Conservation (phyloP, 1,140 invertebrate species). For the Stegodyphus mimosarum region DNA sequence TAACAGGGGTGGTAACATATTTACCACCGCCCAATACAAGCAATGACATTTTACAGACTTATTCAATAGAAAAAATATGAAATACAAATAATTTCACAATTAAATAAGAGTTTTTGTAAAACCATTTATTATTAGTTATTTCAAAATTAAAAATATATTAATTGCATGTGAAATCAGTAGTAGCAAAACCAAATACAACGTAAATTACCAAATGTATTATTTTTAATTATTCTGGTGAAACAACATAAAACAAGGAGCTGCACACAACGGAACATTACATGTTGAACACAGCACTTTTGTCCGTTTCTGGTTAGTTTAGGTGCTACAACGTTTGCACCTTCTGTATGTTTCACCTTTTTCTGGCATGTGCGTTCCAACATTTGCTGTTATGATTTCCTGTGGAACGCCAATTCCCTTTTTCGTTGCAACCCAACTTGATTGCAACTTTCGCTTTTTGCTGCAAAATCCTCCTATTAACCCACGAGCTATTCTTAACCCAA, state of each 20-base stretch:
- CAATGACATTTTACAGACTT: constrained; percentile 4
- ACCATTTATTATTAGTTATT: constrained; percentile 10
- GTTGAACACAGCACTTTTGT: constrained; percentile 7
- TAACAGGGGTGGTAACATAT: constrained; percentile 16
- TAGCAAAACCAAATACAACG: constrained; percentile 1
- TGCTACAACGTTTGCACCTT: constrained; percentile 20
- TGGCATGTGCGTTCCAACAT: constrained; percentile 39
- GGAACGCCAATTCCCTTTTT: constrained; percentile 27
- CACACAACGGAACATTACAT: constrained; percentile 13
- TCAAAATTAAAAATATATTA: background rate
- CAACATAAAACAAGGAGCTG: constrained; percentile 12
- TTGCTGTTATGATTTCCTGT: constrained; percentile 23
- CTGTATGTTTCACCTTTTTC: constrained; percentile 19
- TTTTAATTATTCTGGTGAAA: constrained; percentile 8
- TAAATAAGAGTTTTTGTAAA: background rate
- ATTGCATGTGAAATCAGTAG: background rate
- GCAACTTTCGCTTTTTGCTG: constrained; percentile 38
- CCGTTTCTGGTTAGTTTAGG: background rate
- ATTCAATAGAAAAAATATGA: constrained; percentile 26
- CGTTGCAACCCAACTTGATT: constrained; percentile 34
- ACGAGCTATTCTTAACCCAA: constrained; percentile 26
- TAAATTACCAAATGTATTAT: constrained; percentile 24
- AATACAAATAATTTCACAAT: constrained; percentile 31
- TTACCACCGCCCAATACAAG: constrained; percentile 9
- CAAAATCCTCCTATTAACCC: constrained; percentile 26